These are phyloP conservation scores for Phortica magna DNA, from an alignment of 2,888 invertebrate species.

Conservation along the genomic window DNA sequence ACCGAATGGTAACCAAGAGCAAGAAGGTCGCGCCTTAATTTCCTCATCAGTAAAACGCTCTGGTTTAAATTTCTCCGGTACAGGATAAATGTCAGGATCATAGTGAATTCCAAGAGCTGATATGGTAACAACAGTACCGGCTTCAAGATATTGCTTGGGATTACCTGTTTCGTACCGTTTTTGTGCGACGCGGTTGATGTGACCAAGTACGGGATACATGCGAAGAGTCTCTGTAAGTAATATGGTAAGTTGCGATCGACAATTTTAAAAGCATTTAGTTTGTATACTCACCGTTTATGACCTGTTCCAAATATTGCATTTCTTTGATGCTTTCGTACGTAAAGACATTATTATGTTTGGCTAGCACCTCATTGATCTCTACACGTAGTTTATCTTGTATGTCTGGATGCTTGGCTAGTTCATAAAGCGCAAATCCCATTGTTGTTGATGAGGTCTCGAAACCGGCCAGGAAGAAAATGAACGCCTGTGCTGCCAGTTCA, in stretches of 20 bases:
- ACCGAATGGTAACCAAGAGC: conserved; percentile 72
- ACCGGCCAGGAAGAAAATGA: conserved; percentile 80
- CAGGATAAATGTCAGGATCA: conserved; percentile 78
- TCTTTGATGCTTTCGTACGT: conserved; percentile 78
- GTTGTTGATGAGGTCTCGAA: conserved; percentile 80
- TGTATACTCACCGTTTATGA: conserved; percentile 53
- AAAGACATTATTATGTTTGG: conserved; percentile 72
- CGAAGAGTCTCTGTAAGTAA: conserved; percentile 79
- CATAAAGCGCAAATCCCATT: conserved; percentile 79
- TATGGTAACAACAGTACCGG: conserved; percentile 58
- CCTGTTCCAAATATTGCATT: conserved; percentile 79
- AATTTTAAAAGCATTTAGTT: background rate
- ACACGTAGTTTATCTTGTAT: conserved; percentile 77
- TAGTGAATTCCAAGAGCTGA: conserved; percentile 79
- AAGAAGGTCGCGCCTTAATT: conserved; percentile 78
- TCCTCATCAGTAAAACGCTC: conserved; percentile 81
- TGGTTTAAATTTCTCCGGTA: conserved; percentile 82
- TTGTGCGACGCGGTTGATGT: conserved; percentile 77
- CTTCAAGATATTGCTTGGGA: conserved; percentile 76
- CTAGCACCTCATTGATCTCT: conserved; percentile 76
- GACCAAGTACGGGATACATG: conserved; percentile 79
- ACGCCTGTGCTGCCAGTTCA: conserved; percentile 80
- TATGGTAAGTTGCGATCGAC: conserved; percentile 5
- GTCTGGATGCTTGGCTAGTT: conserved; percentile 78
- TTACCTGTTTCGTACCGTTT: conserved; percentile 55